Conservation (phyloP, 2,797 vertebrate species). For the Phalloptychus januarius region DNA sequence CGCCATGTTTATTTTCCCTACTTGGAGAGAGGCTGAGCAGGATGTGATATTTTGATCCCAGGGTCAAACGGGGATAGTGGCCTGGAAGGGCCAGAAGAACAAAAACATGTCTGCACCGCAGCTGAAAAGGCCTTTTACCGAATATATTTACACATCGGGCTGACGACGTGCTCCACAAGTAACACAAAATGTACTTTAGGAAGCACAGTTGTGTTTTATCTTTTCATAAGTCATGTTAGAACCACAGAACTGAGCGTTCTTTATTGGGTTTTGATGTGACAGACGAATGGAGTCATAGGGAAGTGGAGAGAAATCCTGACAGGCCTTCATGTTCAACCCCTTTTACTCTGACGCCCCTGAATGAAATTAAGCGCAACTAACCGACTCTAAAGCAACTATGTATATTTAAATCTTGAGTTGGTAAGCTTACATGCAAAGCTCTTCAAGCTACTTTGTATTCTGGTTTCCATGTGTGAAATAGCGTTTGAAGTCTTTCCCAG, state of each 20-base stretch:
- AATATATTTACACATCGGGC: slow-evolving; percentile 44
- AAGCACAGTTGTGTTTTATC: slow-evolving; percentile 14
- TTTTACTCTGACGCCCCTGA: neutral
- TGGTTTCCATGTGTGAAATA: neutral
- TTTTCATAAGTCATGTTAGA: neutral
- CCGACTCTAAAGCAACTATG: neutral
- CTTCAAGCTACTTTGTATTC: neutral
- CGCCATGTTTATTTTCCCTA: slow-evolving; percentile 60
- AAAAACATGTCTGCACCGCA: slow-evolving; percentile 64
- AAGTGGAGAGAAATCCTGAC: neutral
- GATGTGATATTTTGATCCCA: slow-evolving; percentile 64
- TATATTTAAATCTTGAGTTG: neutral
- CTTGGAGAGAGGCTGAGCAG: slow-evolving; percentile 49
- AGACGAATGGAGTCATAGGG: neutral
- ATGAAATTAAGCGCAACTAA: neutral
- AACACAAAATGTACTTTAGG: slow-evolving; percentile 12
- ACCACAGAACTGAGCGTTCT: neutral
- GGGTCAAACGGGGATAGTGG: slow-evolving; percentile 53
- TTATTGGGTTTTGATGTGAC: neutral
- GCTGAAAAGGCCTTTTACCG: slow-evolving; percentile 50
- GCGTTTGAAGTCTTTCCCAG: neutral
- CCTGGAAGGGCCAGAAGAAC: slow-evolving; percentile 47
- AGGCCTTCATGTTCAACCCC: neutral
- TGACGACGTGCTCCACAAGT: slow-evolving; percentile 21
- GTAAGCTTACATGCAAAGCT: neutral